These are phyloP conservation scores for Eilema griseolum DNA, from an alignment of 2,888 invertebrate species.

Conservation along the genomic window DNA sequence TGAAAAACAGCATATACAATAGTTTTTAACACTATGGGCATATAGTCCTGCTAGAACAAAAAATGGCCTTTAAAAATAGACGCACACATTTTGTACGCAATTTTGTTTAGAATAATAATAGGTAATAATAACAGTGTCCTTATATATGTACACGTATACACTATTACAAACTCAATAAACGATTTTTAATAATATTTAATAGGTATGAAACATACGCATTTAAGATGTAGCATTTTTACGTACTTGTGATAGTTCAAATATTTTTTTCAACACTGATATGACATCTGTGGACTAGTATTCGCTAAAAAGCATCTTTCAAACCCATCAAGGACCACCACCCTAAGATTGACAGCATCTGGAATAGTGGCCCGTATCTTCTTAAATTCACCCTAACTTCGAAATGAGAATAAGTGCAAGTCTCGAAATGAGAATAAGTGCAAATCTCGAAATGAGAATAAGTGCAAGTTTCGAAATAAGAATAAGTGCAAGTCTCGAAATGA, in stretches of 20 bases:
- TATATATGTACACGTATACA: slow-evolving; percentile 55
- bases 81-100: slow-evolving; percentile 60
- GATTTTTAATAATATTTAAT: slow-evolving; percentile 47
- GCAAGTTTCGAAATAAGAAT: neutral
- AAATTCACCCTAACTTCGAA: too few relatives aligned
- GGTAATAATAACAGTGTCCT: slow-evolving; percentile 61
- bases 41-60: slow-evolving; percentile 61
- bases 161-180: slow-evolving; percentile 49
- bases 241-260: slow-evolving; percentile 67
- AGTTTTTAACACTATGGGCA: slow-evolving; percentile 48
- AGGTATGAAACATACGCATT: slow-evolving; percentile 64
- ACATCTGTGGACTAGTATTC: slow-evolving; percentile 18
- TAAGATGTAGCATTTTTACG: slow-evolving; percentile 74
- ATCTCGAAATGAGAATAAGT: neutral
- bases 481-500: neutral
- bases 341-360: too few relatives aligned
- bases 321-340: too few relatives aligned
- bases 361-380: too few relatives aligned
- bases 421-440: neutral
- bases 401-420: neutral
- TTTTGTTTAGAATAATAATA: slow-evolving; percentile 53
- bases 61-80: slow-evolving; percentile 54
- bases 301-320: too few relatives aligned
- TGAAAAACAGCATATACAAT: slow-evolving; percentile 26
- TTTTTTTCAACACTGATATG: slow-evolving; percentile 52